These are phyloP conservation scores for Orchesella flavescens DNA, from an alignment of 2,888 invertebrate genomes.

Conservation along the genomic window DNA sequence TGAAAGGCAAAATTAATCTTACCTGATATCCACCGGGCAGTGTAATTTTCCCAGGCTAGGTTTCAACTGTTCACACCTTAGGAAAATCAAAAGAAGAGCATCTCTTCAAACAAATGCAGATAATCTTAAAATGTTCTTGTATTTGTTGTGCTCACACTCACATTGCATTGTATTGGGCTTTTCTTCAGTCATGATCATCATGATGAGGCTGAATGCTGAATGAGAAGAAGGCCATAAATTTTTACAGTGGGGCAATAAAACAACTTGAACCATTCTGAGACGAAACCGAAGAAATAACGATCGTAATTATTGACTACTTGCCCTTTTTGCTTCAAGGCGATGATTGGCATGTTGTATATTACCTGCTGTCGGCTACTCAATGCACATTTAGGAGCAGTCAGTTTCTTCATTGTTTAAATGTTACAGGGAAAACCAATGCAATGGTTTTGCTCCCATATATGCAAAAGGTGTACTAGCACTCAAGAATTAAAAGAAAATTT, in stretches of 20 bases:
- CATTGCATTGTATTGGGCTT: no score
- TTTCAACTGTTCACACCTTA: conserved; percentile 58
- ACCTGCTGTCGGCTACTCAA: conserved; percentile 53
- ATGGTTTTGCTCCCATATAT: not conserved
- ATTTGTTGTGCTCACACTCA: not conserved
- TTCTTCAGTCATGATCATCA: conserved; percentile 24
- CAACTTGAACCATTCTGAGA: conserved; percentile 62
- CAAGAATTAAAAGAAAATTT: conserved; percentile 24
- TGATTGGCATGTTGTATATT: conserved; percentile 72
- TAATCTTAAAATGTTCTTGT: not conserved
- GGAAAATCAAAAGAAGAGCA: conserved; percentile 30
- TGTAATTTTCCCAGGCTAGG: conserved; percentile 58
- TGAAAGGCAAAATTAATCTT: conserved; percentile 16
- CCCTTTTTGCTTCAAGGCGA: conserved; percentile 66
- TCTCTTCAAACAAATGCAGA: not conserved
- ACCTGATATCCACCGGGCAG: conserved; percentile 45
- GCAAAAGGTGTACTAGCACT: conserved; percentile 21
- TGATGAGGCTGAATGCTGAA: conserved; percentile 51
- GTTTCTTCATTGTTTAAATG: conserved; percentile 38
- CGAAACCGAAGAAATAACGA: conserved; percentile 72
- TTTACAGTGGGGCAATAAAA: conserved; percentile 69
- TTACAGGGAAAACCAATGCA: not conserved
- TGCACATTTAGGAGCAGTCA: conserved; percentile 17
- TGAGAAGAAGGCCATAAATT: conserved; percentile 65
- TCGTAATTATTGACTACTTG: conserved; percentile 71